Conservation (phyloP, 2,113 vertebrate genomes). For the Urocolius indicus region DNA sequence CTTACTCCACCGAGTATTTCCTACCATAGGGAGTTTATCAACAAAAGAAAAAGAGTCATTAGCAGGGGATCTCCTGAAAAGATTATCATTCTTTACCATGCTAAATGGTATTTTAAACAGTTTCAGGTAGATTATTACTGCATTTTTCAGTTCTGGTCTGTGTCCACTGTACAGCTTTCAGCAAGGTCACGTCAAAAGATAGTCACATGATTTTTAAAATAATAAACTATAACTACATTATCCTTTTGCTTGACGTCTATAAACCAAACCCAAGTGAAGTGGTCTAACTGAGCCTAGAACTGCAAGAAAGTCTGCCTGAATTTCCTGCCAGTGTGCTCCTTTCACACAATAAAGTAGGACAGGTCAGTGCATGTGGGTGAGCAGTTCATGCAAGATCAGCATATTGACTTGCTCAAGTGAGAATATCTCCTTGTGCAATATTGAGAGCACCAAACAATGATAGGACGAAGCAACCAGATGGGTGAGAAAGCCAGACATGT, state of each 20-base stretch:
- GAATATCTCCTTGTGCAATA: constrained; percentile 37
- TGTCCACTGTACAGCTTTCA: neutral
- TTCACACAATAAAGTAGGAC: neutral
- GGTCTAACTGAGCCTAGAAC: neutral
- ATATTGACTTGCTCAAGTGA: neutral
- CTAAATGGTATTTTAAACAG: neutral
- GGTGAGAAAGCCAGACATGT: neutral
- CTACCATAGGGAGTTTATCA: neutral
- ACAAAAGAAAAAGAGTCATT: neutral
- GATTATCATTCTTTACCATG: neutral
- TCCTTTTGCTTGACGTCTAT: neutral
- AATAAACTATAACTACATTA: neutral
- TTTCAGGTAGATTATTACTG: neutral
- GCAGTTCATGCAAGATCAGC: neutral
- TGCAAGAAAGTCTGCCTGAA: neutral
- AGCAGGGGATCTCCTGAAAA: neutral
- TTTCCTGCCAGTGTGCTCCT: constrained; percentile 11
- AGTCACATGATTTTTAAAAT: neutral
- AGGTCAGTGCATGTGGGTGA: neutral
- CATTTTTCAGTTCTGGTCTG: neutral
- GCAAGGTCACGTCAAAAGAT: neutral
- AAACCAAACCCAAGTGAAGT: neutral
- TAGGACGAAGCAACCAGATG: neutral
- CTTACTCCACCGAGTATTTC: neutral
- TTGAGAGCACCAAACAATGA: neutral